phyloP scores from a whole-genome alignment of 1,140 invertebrate genomes.

The Campoletis sonorensis region DNA sequence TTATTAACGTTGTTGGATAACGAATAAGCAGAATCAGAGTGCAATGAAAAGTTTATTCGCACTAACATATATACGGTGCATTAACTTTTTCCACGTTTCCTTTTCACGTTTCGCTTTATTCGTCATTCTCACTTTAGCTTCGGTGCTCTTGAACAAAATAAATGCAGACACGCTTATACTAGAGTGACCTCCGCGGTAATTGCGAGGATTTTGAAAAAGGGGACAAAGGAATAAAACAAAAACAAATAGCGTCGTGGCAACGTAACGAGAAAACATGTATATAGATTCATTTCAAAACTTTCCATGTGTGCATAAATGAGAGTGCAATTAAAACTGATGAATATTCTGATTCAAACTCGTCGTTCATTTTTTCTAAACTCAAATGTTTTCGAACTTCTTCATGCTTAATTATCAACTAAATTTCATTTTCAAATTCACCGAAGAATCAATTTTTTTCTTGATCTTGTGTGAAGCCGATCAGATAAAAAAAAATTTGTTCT shows the following conservation, averaged over 20 bases:
- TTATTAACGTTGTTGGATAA: constrained; percentile 11
- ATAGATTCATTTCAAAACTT: too few species aligned
- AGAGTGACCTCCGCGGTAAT: background rate
- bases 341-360: too few species aligned
- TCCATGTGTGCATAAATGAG: too few species aligned
- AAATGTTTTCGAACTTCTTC: too few species aligned
- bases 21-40: background rate
- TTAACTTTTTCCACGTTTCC: background rate
- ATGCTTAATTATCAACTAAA: too few species aligned
- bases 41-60: background rate
- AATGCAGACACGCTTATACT: background rate
- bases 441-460: too few species aligned
- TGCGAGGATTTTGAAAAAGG: background rate
- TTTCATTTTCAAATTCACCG: too few species aligned
- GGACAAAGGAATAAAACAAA: background rate
- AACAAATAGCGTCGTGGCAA: background rate
- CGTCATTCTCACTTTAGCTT: background rate
- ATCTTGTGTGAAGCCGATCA: too few species aligned
- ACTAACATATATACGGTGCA: background rate
- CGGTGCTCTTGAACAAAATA: background rate
- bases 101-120: constrained; percentile 7
- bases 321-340: too few species aligned
- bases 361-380: too few species aligned
- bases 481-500: too few species aligned
- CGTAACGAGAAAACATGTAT: background rate